A percentile compares a stretch with the other conserved stretches of the same genome.
Conservation (phyloP, 2,888 invertebrate species). For the Colletes collaris region DNA sequence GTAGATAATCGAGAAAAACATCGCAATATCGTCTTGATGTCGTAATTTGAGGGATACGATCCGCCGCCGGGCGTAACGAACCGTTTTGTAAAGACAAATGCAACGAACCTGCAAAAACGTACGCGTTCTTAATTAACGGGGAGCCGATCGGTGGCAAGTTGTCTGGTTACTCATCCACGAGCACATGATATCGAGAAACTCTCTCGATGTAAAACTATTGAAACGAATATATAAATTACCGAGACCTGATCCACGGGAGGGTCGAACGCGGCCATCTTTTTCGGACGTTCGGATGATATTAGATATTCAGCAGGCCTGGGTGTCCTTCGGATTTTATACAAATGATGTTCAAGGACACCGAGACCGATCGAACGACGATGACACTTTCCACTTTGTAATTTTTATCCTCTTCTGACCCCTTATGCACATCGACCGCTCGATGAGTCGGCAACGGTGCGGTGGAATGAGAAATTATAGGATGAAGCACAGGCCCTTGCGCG, state of each 20-base stretch:
- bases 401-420: slow-evolving; percentile 67
- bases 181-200: neutral
- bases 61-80: too few relatives aligned
- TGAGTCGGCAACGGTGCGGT: slow-evolving; percentile 64
- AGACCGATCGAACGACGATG: slow-evolving; percentile 69
- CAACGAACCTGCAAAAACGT: slow-evolving; percentile 15
- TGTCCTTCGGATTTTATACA: slow-evolving; percentile 63
- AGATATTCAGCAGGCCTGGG: slow-evolving; percentile 52
- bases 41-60: too few relatives aligned
- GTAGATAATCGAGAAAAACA: too few relatives aligned
- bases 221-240: too few relatives aligned
- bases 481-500: slow-evolving; percentile 47
- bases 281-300: slow-evolving; percentile 1
- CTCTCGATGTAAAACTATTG: neutral
- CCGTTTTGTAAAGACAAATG: neutral
- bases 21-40: too few relatives aligned
- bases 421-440: slow-evolving; percentile 64
- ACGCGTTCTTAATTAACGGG: slow-evolving; percentile 47
- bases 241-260: too few relatives aligned
- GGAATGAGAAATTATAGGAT: slow-evolving; percentile 69
- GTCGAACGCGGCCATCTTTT: too few relatives aligned
- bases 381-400: slow-evolving; percentile 70
- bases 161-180: slow-evolving; percentile 1
- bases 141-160: slow-evolving; percentile 25
- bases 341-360: slow-evolving; percentile 67